phyloP scores from a whole-genome alignment of 2,113 vertebrate species.

The Herpetotheres cachinnans region DNA sequence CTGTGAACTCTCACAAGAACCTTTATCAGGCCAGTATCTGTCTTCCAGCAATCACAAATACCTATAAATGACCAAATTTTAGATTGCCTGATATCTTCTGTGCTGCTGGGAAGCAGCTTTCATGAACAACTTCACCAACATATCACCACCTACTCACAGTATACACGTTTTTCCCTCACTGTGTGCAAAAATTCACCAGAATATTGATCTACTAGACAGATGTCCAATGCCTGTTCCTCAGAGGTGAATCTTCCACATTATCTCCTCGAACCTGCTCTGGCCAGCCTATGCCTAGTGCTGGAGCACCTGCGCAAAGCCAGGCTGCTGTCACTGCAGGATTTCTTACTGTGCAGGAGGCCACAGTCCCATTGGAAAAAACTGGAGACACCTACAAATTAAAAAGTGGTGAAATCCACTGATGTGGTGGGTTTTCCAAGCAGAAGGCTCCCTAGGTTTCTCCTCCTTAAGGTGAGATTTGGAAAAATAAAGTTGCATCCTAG shows the following conservation, averaged over 20 bases:
- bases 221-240: background rate
- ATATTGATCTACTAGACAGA: background rate
- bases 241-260: background rate
- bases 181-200: background rate
- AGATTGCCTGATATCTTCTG: background rate
- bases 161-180: rapidly evolving
- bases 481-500: background rate
- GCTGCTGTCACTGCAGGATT: background rate
- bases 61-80: background rate
- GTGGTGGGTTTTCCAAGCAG: background rate
- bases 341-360: background rate
- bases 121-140: background rate
- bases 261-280: background rate
- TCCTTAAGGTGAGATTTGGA: background rate
- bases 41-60: background rate
- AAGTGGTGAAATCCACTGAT: background rate
- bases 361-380: background rate
- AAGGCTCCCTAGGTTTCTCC: background rate
- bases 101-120: background rate
- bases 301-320: background rate
- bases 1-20: background rate
- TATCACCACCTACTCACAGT: background rate
- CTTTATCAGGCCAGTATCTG: background rate
- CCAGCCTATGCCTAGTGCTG: background rate
- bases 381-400: background rate